Evolutionary conservation across 2,888 invertebrate genomes (phyloP), one percentile per base, ranked within the genome.

Genomic region (Listrodromus nycthemerus): DNA sequence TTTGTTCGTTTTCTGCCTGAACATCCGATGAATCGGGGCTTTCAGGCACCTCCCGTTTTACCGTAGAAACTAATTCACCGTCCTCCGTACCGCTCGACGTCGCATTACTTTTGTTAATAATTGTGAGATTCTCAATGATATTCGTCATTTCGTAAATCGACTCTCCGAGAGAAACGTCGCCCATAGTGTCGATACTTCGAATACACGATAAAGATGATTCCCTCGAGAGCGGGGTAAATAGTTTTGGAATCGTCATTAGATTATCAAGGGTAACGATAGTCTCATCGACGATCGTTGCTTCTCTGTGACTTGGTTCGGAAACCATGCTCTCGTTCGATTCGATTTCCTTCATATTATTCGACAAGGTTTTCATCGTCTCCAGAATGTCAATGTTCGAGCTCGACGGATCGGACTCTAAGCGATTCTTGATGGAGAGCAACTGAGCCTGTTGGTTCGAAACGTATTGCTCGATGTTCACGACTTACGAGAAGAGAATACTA

Each of bases 401-500:
- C 27, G 82, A 75, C n/a, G 83, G 77, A 75, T 86, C 77, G 21
- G 75, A 70, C 69, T 86, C 82, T 41, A 86, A 73, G 21, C 85
- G 80, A 82, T 79, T 85, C 80, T 88, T 83, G 30, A 88, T 80
- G 10, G 83, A 80, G 13, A 84, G 48, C 41, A 89, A 70, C 74
- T 87, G 85, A n/a, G 87, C 86, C 87, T 89, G 73, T 19, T 13
- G 66, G 55, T 45, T 65, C 16, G 52, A 65, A 70, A n/a, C 19
- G 30, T 13, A 6, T 33, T 73, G 10, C 27, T 74, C 13, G 55
- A 13, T 13, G 24, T 4, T 21, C 21, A 24, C 13, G 55, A 55
- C 10, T 21, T 45, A 45, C 16, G 41, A 45, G 41, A 13, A 10
- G 41, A 16, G 41, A 45, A 45, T 45, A 45, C 41, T 45, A 45